A percentile compares a stretch with the other conserved stretches of the same genome.
Conservation (phyloP, 2,888 invertebrate genomes). For the Drosophila acutilabella region DNA sequence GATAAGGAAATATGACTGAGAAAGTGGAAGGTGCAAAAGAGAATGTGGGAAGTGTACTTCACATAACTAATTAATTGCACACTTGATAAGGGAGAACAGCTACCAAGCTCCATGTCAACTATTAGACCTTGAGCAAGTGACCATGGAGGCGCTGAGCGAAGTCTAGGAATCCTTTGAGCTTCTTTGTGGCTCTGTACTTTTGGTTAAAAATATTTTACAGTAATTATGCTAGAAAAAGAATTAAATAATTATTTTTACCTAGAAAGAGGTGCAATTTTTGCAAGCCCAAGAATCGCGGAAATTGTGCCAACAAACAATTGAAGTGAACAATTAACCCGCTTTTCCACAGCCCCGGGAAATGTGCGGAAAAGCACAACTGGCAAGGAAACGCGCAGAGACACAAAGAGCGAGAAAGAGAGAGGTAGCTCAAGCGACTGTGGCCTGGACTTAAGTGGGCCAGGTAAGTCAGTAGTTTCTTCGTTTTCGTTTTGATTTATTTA, state of each 20-base stretch:
- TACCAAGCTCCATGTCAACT: no score
- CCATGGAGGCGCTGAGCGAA: no score
- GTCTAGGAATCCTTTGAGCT: no score
- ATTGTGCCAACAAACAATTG: conserved; percentile 38
- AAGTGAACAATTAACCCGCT: conserved; percentile 65
- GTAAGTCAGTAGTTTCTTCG: conserved; percentile 21
- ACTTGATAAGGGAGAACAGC: background rate
- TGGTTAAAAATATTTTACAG: background rate
- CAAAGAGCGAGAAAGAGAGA: conserved; percentile 2
- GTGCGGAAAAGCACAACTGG: conserved; percentile 19
- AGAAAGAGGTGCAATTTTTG: conserved; percentile 43
- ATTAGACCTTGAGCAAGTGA: no score
- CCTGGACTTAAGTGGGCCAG: conserved; percentile 32
- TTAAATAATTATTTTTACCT: conserved; percentile 61
- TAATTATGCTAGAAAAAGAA: conserved; percentile 10
- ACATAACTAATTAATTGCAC: conserved; percentile 5
- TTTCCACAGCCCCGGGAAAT: conserved; percentile 29
- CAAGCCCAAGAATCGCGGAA: conserved; percentile 39
- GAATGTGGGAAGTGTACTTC: background rate
- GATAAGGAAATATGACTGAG: background rate
- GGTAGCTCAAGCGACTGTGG: conserved; percentile 5
- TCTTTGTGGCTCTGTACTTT: no score
- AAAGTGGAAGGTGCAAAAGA: background rate
- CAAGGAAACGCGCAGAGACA: conserved; percentile 9
- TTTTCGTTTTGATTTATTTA: conserved; percentile 55